Evolutionary conservation across 2,797 vertebrate genomes (phyloP).

Genomic region (Sebastes matsubarae): DNA sequence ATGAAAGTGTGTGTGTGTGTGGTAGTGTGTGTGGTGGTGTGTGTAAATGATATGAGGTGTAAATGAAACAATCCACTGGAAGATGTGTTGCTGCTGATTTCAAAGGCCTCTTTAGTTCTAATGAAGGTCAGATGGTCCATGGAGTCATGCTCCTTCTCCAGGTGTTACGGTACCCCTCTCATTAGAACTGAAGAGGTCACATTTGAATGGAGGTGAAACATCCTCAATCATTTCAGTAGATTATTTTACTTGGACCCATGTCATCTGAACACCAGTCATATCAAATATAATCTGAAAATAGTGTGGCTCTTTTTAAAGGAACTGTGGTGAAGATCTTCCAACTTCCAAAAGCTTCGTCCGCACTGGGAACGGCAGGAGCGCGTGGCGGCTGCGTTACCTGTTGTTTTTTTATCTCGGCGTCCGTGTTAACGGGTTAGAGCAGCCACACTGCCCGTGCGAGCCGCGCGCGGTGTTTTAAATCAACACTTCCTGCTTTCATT

Average conservation of each 20-base stretch:
- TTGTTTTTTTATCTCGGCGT: too few species aligned
- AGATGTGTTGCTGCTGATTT: not conserved
- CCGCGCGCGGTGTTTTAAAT: too few species aligned
- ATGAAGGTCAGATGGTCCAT: not conserved
- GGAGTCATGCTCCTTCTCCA: not conserved
- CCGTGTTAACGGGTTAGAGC: too few species aligned
- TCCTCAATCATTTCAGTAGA: not conserved
- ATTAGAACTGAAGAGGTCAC: not conserved
- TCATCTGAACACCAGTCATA: not conserved
- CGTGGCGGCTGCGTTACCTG: too few species aligned
- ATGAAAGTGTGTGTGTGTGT: not conserved
- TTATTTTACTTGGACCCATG: not conserved
- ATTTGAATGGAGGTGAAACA: not conserved
- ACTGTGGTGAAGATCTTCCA: not conserved
- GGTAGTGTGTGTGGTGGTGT: not conserved
- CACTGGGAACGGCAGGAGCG: too few species aligned
- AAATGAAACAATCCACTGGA: not conserved
- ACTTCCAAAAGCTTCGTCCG: too few species aligned
- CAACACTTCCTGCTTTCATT: too few species aligned
- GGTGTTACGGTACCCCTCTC: not conserved
- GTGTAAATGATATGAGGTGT: not conserved
- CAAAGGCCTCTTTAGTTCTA: not conserved
- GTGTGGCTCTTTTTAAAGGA: not conserved
- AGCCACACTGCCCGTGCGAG: too few species aligned
- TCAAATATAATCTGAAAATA: not conserved